These are phyloP conservation scores for Montipora capitata DNA, from an alignment of 92 coral and sea anemone genomes.

Conservation along the genomic window DNA sequence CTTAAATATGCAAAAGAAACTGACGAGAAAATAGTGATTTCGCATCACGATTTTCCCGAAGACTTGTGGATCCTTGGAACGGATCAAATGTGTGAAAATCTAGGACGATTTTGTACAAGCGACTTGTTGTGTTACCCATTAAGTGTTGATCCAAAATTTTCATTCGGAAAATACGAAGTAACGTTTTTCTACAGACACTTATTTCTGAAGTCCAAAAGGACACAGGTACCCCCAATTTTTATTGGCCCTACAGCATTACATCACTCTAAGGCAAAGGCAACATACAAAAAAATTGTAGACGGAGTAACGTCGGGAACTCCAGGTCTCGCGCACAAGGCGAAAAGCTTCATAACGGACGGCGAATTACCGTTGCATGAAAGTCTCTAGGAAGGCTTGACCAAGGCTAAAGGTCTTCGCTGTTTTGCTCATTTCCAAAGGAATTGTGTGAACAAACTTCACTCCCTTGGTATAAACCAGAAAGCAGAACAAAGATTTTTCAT, in stretches of 20 bases:
- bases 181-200: background rate
- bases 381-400: constrained; percentile 41
- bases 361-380: constrained; percentile 47
- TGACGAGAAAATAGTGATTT: background rate
- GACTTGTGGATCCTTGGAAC: constrained; percentile 5
- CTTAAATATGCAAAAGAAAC: constrained; percentile 35
- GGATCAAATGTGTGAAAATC: constrained; percentile 38
- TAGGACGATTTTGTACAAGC: background rate
- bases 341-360: constrained; percentile 44
- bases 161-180: background rate
- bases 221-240: background rate
- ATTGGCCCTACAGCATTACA: constrained; percentile 49
- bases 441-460: constrained; percentile 38
- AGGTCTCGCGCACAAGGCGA: constrained; percentile 43
- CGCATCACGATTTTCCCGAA: too few species aligned
- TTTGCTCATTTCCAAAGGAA: constrained; percentile 66
- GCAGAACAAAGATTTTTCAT: constrained; percentile 51
- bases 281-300: constrained; percentile 50
- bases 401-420: constrained; percentile 55
- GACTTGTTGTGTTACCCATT: background rate
- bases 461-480: constrained; percentile 69
- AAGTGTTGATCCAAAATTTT: background rate
- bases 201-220: background rate
- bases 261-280: constrained; percentile 34
- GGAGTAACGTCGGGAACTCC: constrained; percentile 35